These are phyloP conservation scores for Syritta pipiens DNA, from an alignment of 2,888 invertebrate species.

Conservation along the genomic window DNA sequence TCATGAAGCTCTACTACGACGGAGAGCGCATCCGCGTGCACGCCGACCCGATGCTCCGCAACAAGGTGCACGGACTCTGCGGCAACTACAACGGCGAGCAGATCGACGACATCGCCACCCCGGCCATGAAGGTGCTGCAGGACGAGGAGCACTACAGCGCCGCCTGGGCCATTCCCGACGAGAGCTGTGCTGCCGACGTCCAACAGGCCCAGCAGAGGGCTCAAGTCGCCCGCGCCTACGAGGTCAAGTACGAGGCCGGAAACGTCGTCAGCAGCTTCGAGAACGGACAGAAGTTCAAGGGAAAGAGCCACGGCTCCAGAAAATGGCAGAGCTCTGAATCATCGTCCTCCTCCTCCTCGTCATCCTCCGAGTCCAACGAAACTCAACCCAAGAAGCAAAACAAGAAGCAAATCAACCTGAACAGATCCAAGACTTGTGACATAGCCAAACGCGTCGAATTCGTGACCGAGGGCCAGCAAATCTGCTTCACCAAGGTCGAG, in stretches of 20 bases:
- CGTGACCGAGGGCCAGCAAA: conserved; percentile 80
- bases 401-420: no score
- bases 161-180: conserved; percentile 81
- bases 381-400: conserved; percentile 21
- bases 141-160: conserved; percentile 81
- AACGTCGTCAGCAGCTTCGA: conserved; percentile 79
- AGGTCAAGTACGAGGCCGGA: conserved; percentile 73
- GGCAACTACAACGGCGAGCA: conserved; percentile 83
- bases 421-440: conserved; percentile 70
- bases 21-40: conserved; percentile 81
- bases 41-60: conserved; percentile 80
- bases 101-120: conserved; percentile 82
- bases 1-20: conserved; percentile 82
- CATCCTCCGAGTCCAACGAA: conserved; percentile 55
- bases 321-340: conserved; percentile 55
- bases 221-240: conserved; percentile 78
- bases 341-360: conserved; percentile 38
- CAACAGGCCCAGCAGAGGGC: conserved; percentile 79
- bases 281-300: conserved; percentile 66
- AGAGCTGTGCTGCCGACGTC: conserved; percentile 79
- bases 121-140: conserved; percentile 81
- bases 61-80: conserved; percentile 83
- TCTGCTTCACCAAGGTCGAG: conserved; percentile 83
- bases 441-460: conserved; percentile 80
- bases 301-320: conserved; percentile 42